These are phyloP conservation scores for Salvator merianae DNA, from an alignment of 2,113 vertebrate species.

Conservation along the genomic window DNA sequence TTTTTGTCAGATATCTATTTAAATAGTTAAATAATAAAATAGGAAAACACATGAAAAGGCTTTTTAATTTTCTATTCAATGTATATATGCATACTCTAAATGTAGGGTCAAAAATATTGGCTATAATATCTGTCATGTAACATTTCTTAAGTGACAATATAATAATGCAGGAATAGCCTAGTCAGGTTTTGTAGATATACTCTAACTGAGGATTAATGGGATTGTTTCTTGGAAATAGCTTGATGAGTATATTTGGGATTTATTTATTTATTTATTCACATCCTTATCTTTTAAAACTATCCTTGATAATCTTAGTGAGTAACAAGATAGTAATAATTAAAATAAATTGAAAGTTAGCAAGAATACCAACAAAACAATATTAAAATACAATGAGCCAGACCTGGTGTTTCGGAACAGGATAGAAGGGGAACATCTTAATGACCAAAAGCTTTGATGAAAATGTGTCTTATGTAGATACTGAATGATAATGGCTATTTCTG, in stretches of 20 bases:
- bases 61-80: too few species aligned
- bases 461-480: too few species aligned
- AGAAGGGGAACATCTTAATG: too few species aligned
- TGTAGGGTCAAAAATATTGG: not conserved
- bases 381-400: too few species aligned
- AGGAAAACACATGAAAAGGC: too few species aligned
- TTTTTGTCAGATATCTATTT: too few species aligned
- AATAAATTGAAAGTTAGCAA: not conserved
- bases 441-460: too few species aligned
- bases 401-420: too few species aligned
- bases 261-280: too few species aligned
- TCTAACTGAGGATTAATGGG: not conserved
- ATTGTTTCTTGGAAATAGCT: not conserved
- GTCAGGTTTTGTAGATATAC: not conserved
- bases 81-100: not conserved
- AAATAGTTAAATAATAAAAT: too few species aligned
- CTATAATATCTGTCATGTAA: not conserved
- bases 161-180: not conserved
- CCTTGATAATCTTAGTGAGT: not conserved
- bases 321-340: not conserved
- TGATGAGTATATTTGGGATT: not conserved
- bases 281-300: not conserved
- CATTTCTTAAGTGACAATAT: not conserved
- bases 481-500: too few species aligned
- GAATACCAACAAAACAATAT: too few species aligned